Percentiles rank a stretch among this genome's conserved stretches.
Conservation (phyloP, 2,113 vertebrate genomes). For the Microcebus tavaratra region DNA sequence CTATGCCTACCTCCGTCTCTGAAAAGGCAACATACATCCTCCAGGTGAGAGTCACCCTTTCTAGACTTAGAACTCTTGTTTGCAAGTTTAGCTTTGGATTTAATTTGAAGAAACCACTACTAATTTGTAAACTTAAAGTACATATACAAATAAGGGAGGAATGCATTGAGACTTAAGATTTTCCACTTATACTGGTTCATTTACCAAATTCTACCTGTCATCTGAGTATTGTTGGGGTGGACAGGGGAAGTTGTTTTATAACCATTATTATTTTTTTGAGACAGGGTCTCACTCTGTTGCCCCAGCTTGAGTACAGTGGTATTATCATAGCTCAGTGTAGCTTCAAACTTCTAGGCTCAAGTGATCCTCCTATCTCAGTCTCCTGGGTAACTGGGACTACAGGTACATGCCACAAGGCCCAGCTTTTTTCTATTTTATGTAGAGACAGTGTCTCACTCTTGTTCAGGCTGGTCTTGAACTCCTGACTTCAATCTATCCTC, state of each 20-base stretch:
- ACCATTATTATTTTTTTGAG: not conserved
- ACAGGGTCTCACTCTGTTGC: too few relatives aligned
- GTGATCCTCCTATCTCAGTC: too few relatives aligned
- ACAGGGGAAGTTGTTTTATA: not conserved
- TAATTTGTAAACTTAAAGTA: not conserved
- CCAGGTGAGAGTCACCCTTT: not conserved
- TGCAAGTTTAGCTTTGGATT: not conserved
- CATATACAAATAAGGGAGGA: not conserved
- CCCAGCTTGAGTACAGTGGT: too few relatives aligned
- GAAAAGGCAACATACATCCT: not conserved
- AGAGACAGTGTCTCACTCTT: too few relatives aligned
- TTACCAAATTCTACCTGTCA: not conserved
- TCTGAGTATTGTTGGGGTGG: not conserved
- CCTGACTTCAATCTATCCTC: too few relatives aligned
- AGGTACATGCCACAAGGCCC: too few relatives aligned
- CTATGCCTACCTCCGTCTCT: not conserved
- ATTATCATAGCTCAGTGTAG: too few relatives aligned
- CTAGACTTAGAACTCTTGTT: not conserved
- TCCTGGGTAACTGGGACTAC: too few relatives aligned
- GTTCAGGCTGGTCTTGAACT: too few relatives aligned
- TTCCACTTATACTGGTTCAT: not conserved
- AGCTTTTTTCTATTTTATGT: too few relatives aligned
- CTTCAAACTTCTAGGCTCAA: too few relatives aligned
- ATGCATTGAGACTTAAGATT: not conserved
- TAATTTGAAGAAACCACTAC: not conserved